phyloP scores from a whole-genome alignment of 2,797 vertebrate genomes.

The Lophura swinhoii region DNA sequence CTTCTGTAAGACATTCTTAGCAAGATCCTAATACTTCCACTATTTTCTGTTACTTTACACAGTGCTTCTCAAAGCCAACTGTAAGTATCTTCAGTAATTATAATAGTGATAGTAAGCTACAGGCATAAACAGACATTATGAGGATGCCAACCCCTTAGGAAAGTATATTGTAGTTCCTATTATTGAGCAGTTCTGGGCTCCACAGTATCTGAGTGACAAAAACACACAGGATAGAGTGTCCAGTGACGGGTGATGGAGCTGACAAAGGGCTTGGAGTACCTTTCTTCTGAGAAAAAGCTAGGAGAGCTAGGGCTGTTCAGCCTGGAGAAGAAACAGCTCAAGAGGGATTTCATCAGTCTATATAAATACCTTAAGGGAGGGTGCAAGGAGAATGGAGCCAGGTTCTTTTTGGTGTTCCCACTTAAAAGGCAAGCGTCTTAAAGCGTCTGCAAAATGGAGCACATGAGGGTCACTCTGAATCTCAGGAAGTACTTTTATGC shows the following conservation, averaged over 20 bases:
- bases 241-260: neutral
- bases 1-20: neutral
- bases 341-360: neutral
- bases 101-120: neutral
- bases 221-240: neutral
- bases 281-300: neutral
- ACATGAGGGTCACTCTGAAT: neutral
- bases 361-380: neutral
- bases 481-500: neutral
- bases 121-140: neutral
- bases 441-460: accelerated
- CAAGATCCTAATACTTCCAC: neutral
- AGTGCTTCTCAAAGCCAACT: neutral
- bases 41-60: neutral
- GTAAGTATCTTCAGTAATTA: neutral
- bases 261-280: accelerated
- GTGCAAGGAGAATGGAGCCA: neutral
- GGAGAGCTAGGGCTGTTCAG: neutral
- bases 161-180: accelerated
- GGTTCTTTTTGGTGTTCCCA: neutral
- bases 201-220: neutral
- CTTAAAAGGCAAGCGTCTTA: neutral
- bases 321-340: neutral
- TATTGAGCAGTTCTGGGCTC: neutral
- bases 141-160: neutral